Percentiles rank a stretch among this genome's conserved stretches.
phyloP scores from a whole-genome alignment of 2,888 invertebrate genomes.

The Harmothoe impar region DNA sequence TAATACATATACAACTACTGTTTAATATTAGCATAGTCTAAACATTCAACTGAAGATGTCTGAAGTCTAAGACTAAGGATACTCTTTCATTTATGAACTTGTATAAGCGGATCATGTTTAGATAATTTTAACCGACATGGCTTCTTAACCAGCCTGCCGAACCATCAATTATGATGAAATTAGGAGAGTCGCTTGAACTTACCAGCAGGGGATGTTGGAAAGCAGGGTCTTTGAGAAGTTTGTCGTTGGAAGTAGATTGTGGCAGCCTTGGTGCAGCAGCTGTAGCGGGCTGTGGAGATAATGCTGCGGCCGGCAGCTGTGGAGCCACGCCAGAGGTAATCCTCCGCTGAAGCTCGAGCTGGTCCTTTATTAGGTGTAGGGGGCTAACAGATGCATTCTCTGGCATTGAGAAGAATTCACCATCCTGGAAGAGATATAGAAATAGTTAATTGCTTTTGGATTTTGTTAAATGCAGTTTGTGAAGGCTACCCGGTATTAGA shows the following conservation, averaged over 20 bases:
- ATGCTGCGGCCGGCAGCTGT: conserved; percentile 1
- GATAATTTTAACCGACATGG: too few relatives aligned
- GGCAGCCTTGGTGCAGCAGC: not conserved
- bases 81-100: too few relatives aligned
- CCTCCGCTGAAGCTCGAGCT: conserved; percentile 68
- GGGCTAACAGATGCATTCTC: conserved; percentile 73
- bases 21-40: too few relatives aligned
- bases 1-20: too few relatives aligned
- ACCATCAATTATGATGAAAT: too few relatives aligned
- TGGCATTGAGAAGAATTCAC: conserved; percentile 78
- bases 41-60: too few relatives aligned
- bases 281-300: not conserved
- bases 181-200: too few relatives aligned
- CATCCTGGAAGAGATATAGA: conserved; percentile 75
- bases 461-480: too few relatives aligned
- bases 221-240: conserved; percentile 34
- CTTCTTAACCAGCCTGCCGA: too few relatives aligned
- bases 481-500: too few relatives aligned
- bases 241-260: not conserved
- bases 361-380: conserved; percentile 72
- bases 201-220: conserved; percentile 5
- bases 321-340: conserved; percentile 55
- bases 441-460: not conserved
- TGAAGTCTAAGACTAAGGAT: too few relatives aligned
- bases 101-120: too few relatives aligned